Percentiles rank a stretch among this genome's conserved stretches.
Evolutionary conservation across 1,140 invertebrate genomes (phyloP).

Genomic region (Coenobita brevimanus): DNA sequence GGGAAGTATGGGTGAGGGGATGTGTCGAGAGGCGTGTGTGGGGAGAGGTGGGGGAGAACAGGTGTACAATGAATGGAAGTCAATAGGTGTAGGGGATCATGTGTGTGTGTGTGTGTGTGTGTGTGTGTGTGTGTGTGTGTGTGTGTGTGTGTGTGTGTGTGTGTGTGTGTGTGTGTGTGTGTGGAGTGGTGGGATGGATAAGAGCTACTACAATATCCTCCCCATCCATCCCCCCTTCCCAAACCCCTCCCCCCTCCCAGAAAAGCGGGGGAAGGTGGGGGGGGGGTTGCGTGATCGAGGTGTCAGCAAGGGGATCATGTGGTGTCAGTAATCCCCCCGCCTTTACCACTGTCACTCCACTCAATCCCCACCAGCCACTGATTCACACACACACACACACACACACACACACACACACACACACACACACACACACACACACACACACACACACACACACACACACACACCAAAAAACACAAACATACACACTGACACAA

Average conservation of each 20-base stretch:
- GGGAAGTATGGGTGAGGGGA: not conserved
- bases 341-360: not conserved
- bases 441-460: not conserved
- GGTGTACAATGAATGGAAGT: too few species aligned
- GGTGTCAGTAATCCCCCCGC: not conserved
- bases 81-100: not conserved
- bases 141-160: constrained; percentile 6
- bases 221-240: not conserved
- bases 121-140: not conserved
- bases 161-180: not conserved
- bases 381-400: not conserved
- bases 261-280: too few species aligned
- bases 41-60: not conserved
- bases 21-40: not conserved
- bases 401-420: not conserved
- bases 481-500: too few species aligned
- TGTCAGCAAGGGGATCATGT: too few species aligned
- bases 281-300: too few species aligned
- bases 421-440: constrained; percentile 21
- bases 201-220: not conserved
- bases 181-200: too few species aligned
- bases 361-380: not conserved
- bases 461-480: too few species aligned
- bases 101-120: constrained; percentile 6
- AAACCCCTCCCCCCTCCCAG: not conserved